Evolutionary conservation across 2,797 vertebrate species (phyloP).

Genomic region (Chlorospingus flavigularis): DNA sequence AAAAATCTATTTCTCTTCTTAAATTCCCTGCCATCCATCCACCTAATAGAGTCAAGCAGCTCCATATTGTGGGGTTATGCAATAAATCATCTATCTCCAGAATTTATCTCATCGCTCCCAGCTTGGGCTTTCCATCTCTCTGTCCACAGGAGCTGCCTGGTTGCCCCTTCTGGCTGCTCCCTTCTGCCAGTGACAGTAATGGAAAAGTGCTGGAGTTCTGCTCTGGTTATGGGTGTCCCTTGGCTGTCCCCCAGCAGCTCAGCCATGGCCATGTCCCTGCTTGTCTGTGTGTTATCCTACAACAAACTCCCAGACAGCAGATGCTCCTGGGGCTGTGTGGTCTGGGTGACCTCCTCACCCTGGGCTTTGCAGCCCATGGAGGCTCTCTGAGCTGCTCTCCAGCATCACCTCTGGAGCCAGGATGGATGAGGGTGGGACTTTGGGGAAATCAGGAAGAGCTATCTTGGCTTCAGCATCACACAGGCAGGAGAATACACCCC

Average conservation of each 20-base stretch:
- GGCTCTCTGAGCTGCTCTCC: not conserved
- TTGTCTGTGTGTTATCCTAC: not conserved
- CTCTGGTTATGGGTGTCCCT: not conserved
- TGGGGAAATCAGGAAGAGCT: not conserved
- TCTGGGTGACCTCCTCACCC: not conserved
- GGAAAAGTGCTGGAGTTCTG: not conserved
- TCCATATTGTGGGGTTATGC: not conserved
- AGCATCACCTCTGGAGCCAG: not conserved
- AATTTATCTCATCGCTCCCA: not conserved
- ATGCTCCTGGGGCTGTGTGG: not conserved
- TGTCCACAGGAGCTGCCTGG: not conserved
- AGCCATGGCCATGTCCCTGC: accelerated
- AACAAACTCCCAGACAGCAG: not conserved
- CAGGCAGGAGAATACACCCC: not conserved
- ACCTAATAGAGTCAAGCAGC: conserved; percentile 46
- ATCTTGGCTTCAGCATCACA: not conserved
- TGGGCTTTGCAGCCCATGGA: not conserved
- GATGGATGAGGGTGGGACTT: not conserved
- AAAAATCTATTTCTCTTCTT: conserved; percentile 61
- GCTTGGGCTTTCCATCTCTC: not conserved
- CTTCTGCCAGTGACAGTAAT: not conserved
- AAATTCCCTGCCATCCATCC: conserved; percentile 55
- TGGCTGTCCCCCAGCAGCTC: not conserved
- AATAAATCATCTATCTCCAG: conserved; percentile 20
- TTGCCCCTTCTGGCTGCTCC: not conserved